These are phyloP conservation scores for Noctua fimbriata DNA, from an alignment of 2,888 invertebrate genomes.

Conservation along the genomic window DNA sequence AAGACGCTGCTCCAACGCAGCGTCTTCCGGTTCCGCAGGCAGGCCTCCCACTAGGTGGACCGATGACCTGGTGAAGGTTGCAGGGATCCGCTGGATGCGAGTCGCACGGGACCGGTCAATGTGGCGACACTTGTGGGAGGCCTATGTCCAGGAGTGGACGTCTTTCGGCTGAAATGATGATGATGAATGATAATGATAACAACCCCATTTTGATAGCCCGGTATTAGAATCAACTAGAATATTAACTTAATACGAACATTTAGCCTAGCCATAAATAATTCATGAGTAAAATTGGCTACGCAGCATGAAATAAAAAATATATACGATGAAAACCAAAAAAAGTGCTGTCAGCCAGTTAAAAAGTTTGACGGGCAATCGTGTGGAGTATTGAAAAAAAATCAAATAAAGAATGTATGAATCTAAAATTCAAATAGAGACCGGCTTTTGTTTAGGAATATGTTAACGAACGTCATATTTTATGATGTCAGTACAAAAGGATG, in stretches of 20 bases:
- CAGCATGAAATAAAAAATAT: conserved; percentile 2
- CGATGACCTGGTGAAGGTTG: too few relatives aligned
- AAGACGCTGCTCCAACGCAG: too few relatives aligned
- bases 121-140: too few relatives aligned
- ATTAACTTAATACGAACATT: background rate
- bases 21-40: too few relatives aligned
- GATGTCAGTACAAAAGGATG: conserved; percentile 11
- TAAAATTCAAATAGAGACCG: conserved; percentile 32
- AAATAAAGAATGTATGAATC: conserved; percentile 33
- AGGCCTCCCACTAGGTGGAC: too few relatives aligned
- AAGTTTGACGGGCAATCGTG: conserved; percentile 38
- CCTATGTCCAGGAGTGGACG: too few relatives aligned
- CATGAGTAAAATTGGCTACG: conserved; percentile 25
- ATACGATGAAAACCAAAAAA: conserved; percentile 5
- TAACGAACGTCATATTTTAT: conserved; percentile 29
- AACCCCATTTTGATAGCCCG: background rate
- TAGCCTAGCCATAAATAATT: conserved; percentile 4
- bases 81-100: too few relatives aligned
- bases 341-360: conserved; percentile 23
- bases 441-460: conserved; percentile 43
- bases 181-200: too few relatives aligned
- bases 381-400: conserved; percentile 40
- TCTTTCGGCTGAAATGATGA: too few relatives aligned
- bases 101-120: too few relatives aligned
- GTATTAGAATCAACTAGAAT: background rate